Base-by-base conservation (phyloP, 2,113 vertebrate genomes). In the Otolemur garnettii region DNA sequence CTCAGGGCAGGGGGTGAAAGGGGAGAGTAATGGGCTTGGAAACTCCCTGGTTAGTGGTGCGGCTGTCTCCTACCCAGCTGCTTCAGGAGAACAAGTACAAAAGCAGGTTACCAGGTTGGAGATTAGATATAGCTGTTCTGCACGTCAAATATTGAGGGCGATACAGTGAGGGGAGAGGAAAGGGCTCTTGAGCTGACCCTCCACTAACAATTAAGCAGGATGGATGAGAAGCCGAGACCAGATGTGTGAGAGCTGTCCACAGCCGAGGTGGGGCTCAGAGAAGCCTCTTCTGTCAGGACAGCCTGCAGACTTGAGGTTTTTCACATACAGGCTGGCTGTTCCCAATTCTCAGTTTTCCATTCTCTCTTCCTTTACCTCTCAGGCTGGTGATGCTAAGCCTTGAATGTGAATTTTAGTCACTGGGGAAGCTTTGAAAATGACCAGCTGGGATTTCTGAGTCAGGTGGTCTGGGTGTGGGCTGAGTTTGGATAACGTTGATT, bases 41-140 rank as follows among this genome's bases (percentile, higher is more conserved):
- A 75, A 50, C 69, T 69, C 50, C 50, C 55, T 79, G 7, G 64
- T 19, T 24, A 55, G 28, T 12, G 22, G 30, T 53, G 19, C 75
- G 80, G 14, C 72, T 30, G 57, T 59, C 59, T 74, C 78, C 77
- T 90, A 19, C 87, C 15, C 2, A 4, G 68, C 93, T 71, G 64
- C 38, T 82, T 82, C 30, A 18, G 5, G 24, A 82, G 59, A 80
- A 55, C 62, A 83, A 77, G 69, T 77, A 26, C 50, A 62, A 60
- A 69, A 84, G 53, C 75, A 53, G 77, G 83, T 74, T 55, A 82
- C 69, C 71, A 74, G 81, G 84, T 74, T 45, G 85, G 77, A 95
- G 22, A 84, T 78, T 64, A 64, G 83, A 83, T 85, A 24, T 5
- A 28, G 22, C 62, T 79, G 66, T 90, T 84, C 17, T 50, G 42